Percentiles rank a stretch among this genome's conserved stretches.
Evolutionary conservation across 1,140 invertebrate genomes (phyloP).

Genomic region (Doryteuthis pealeii): DNA sequence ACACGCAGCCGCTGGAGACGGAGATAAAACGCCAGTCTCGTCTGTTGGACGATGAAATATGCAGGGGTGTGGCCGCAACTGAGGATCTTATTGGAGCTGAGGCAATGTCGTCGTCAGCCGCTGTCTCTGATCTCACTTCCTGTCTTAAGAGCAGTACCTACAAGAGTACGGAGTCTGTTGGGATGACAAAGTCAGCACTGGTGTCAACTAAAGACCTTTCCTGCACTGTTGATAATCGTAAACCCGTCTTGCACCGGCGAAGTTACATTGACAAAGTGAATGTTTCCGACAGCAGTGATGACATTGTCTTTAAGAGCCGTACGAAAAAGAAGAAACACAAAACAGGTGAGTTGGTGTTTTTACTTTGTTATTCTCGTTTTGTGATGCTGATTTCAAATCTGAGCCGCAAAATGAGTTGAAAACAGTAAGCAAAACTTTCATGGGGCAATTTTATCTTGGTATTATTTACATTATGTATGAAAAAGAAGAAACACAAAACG

Average conservation of each 20-base stretch:
- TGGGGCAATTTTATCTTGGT: no score
- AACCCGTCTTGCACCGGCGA: not conserved
- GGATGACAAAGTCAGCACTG: not conserved
- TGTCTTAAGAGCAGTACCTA: no score
- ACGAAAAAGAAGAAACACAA: conserved; percentile 1
- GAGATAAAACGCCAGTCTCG: not conserved
- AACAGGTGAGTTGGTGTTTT: not conserved
- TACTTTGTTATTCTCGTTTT: no score
- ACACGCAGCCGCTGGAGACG: not conserved
- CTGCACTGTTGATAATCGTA: no score
- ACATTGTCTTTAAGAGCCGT: conserved; percentile 1
- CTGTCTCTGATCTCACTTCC: no score
- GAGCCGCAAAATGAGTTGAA: no score
- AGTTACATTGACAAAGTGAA: not conserved
- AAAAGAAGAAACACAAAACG: no score
- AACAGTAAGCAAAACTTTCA: no score
- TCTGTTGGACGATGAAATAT: not conserved
- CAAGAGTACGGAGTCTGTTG: no score
- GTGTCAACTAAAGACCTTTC: not conserved
- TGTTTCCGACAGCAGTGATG: not conserved
- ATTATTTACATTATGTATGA: no score
- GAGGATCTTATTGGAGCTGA: not conserved
- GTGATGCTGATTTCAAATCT: no score
- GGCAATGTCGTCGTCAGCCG: not conserved
- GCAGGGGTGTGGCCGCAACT: not conserved